Evolutionary conservation across 2,113 vertebrate genomes (phyloP).

Genomic region (Zosterops japonicus): DNA sequence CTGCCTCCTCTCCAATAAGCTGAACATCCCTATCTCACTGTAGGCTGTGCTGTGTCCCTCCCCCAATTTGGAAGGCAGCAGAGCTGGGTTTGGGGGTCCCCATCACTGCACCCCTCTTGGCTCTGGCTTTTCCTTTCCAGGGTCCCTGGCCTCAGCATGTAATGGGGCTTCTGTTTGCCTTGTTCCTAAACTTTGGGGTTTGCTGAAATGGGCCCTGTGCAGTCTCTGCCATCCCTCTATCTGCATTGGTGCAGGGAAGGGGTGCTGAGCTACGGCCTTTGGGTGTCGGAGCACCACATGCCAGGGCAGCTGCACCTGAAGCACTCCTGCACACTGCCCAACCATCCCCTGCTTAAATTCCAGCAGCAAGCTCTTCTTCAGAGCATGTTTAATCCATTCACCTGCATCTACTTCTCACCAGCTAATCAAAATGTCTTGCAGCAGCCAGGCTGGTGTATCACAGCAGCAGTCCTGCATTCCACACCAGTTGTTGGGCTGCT

Average conservation of each 20-base stretch:
- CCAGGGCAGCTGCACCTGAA: rapidly evolving
- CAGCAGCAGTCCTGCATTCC: background rate
- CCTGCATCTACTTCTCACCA: background rate
- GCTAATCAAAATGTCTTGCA: background rate
- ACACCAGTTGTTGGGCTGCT: background rate
- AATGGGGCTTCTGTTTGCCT: background rate
- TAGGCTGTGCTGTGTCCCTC: background rate
- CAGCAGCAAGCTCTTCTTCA: background rate
- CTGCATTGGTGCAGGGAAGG: background rate
- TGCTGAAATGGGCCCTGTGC: background rate
- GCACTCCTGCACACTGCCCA: rapidly evolving
- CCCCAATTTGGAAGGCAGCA: rapidly evolving
- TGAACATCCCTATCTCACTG: background rate
- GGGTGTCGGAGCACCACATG: rapidly evolving
- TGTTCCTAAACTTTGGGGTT: background rate
- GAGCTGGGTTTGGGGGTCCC: background rate
- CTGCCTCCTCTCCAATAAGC: rapidly evolving
- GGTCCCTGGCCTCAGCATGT: background rate
- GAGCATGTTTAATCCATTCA: background rate
- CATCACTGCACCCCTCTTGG: background rate
- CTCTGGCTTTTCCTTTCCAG: background rate
- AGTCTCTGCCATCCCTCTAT: background rate
- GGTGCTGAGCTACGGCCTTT: background rate
- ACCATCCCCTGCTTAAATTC: background rate
- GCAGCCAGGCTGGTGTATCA: background rate